A percentile compares a stretch with the other conserved stretches of the same genome.
phyloP scores from a whole-genome alignment of 2,797 vertebrate genomes.

The Scolopax rusticola region DNA sequence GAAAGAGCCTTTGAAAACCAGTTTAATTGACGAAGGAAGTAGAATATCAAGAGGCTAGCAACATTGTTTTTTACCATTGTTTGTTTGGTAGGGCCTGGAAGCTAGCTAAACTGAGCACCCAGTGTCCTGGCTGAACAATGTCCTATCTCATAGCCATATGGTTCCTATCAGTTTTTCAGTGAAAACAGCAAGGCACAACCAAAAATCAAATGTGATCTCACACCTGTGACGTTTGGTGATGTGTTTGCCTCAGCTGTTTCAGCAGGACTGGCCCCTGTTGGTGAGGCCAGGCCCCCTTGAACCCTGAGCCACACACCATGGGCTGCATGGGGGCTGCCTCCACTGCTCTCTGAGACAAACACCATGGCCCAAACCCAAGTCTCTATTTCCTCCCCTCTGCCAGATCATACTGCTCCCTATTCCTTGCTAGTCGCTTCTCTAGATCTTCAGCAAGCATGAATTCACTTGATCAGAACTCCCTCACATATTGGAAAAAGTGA shows the following conservation, averaged over 20 bases:
- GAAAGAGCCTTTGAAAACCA: background rate
- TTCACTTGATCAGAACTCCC: background rate
- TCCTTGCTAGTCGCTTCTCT: background rate
- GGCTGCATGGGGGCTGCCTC: background rate
- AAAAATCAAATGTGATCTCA: accelerated
- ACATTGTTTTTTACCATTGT: background rate
- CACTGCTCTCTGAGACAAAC: background rate
- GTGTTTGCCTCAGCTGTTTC: background rate
- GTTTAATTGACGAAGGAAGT: background rate
- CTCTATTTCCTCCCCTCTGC: background rate
- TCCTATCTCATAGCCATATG: background rate
- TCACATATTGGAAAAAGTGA: background rate
- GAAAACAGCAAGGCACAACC: background rate
- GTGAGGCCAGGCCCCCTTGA: background rate
- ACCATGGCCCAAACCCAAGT: accelerated
- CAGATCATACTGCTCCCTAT: background rate
- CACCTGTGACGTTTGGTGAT: background rate
- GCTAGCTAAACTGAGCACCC: background rate
- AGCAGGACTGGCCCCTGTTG: background rate
- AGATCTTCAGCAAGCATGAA: background rate
- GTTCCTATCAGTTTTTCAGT: background rate
- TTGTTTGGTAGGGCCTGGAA: background rate
- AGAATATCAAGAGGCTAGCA: background rate
- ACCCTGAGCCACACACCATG: accelerated
- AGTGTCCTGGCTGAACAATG: background rate